Conservation (phyloP, 2,888 invertebrate genomes). For the Thysanoteuthis rhombus region DNA sequence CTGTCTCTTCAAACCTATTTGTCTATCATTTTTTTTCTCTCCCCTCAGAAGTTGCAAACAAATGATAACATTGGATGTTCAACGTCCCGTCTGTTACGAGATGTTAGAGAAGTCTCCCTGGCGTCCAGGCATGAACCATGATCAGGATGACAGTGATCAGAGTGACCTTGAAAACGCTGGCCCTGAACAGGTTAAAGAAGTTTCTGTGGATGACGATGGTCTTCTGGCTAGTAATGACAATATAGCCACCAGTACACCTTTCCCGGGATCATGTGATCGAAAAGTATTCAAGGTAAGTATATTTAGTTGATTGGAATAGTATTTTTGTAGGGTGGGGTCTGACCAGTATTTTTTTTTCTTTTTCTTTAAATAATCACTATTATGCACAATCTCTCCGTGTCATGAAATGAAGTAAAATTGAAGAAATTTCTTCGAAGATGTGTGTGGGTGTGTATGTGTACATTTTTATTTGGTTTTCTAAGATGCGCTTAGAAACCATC, state of each 20-base stretch:
- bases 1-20: too few species aligned
- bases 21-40: neutral
- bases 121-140: conserved; percentile 38
- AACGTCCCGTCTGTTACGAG: conserved; percentile 40
- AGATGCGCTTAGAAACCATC: too few species aligned
- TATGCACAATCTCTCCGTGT: too few species aligned
- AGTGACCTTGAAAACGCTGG: conserved; percentile 30
- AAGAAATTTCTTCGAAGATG: too few species aligned
- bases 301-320: too few species aligned
- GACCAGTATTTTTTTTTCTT: too few species aligned
- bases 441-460: too few species aligned
- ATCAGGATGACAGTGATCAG: conserved; percentile 36
- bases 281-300: conserved; percentile 30
- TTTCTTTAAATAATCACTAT: too few species aligned
- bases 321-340: too few species aligned
- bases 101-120: conserved; percentile 32
- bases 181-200: conserved; percentile 41
- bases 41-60: conserved; percentile 45
- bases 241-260: neutral
- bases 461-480: too few species aligned
- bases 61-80: conserved; percentile 46
- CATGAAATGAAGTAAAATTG: too few species aligned
- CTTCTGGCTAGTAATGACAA: conserved; percentile 36
- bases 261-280: conserved; percentile 13
- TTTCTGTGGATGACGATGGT: conserved; percentile 48